A percentile compares a stretch with the other conserved stretches of the same genome.
These are phyloP conservation scores for Lamellibrachia luymesi DNA, from an alignment of 1,140 invertebrate genomes.

Conservation along the genomic window DNA sequence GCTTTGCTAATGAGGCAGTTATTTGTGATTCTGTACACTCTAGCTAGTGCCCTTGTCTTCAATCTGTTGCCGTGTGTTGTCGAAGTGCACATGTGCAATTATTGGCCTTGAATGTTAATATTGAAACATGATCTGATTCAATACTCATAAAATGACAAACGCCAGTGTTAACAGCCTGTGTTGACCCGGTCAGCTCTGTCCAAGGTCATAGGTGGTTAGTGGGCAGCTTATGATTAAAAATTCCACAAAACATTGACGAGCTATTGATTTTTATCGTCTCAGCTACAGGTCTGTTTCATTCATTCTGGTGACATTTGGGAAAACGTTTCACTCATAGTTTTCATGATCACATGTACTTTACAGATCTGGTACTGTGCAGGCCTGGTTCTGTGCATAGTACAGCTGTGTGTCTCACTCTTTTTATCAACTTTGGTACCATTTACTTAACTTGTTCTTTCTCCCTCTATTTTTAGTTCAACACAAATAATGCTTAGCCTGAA, in stretches of 20 bases:
- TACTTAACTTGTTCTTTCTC: not conserved
- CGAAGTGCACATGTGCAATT: too few relatives aligned
- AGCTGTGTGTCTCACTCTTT: not conserved
- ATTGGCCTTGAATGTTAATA: not conserved
- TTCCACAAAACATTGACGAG: not conserved
- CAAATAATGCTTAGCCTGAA: too few relatives aligned
- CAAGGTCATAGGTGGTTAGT: constrained; percentile 21
- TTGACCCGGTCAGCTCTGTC: not conserved
- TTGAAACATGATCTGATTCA: not conserved
- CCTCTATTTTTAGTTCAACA: not conserved
- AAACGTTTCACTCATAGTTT: not conserved
- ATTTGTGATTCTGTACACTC: too few relatives aligned
- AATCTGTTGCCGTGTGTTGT: not conserved
- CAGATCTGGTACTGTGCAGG: too few relatives aligned
- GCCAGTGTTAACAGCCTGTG: not conserved
- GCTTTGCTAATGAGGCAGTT: too few relatives aligned
- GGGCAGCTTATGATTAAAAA: not conserved
- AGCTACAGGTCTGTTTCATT: not conserved
- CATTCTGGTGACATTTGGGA: not conserved
- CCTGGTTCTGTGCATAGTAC: not conserved
- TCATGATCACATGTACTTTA: not conserved
- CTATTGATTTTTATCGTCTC: not conserved
- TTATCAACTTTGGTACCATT: not conserved
- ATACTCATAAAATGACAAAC: not conserved
- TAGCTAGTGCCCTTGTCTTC: too few relatives aligned